phyloP scores from a whole-genome alignment of 2,888 invertebrate genomes.

The Nymphalis c-album region DNA sequence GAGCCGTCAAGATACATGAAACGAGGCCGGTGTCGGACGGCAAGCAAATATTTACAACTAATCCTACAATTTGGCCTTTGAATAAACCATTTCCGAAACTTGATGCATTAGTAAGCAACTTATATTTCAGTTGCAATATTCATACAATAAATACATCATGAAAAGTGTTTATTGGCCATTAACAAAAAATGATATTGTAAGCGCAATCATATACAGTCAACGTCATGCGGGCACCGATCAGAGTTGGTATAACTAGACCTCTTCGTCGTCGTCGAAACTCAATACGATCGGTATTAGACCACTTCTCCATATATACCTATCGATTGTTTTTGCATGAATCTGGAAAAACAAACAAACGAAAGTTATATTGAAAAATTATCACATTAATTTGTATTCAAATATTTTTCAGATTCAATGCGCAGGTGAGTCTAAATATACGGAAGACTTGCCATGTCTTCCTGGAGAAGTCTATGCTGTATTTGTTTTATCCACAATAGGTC shows the following conservation, averaged over 20 bases:
- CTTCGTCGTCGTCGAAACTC: too few relatives aligned
- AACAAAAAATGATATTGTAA: too few relatives aligned
- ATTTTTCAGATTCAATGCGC: slow-evolving; percentile 75
- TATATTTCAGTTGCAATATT: slow-evolving; percentile 33
- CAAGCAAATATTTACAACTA: slow-evolving; percentile 81
- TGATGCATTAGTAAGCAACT: slow-evolving; percentile 67
- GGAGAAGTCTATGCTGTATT: slow-evolving; percentile 85
- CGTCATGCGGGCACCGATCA: too few relatives aligned
- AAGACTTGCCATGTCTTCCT: slow-evolving; percentile 81
- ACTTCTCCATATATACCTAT: too few relatives aligned
- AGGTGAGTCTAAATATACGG: slow-evolving; percentile 85
- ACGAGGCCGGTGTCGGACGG: slow-evolving; percentile 80
- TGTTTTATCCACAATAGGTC: slow-evolving; percentile 81
- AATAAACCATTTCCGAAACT: slow-evolving; percentile 84
- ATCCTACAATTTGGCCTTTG: slow-evolving; percentile 83
- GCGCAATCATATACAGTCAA: too few relatives aligned
- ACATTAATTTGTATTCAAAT: not conserved
- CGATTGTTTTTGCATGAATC: too few relatives aligned
- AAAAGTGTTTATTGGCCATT: too few relatives aligned
- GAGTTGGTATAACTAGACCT: too few relatives aligned
- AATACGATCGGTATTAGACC: too few relatives aligned
- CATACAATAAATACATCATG: too few relatives aligned
- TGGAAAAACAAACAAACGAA: too few relatives aligned
- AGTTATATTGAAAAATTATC: not conserved
- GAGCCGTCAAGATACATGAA: slow-evolving; percentile 60